phyloP scores from a whole-genome alignment of 2,113 vertebrate genomes.

The Ranitomeya imitator region DNA sequence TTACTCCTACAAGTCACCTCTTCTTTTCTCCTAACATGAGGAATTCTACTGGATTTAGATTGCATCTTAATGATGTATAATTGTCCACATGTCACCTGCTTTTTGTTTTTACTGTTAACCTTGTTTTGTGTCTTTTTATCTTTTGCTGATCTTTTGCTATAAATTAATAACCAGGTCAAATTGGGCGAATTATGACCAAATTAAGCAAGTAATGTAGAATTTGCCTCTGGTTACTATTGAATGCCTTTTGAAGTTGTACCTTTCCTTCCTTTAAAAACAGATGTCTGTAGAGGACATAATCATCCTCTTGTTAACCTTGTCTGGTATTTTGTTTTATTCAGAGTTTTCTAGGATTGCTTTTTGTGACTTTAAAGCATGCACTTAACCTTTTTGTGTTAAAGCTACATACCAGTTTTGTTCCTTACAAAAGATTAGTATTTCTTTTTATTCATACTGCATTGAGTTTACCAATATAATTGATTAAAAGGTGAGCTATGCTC shows the following conservation, averaged over 20 bases:
- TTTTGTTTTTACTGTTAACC: neutral
- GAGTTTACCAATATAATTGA: neutral
- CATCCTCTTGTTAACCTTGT: constrained; percentile 22
- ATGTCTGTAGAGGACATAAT: constrained; percentile 21
- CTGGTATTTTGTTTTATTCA: constrained; percentile 9
- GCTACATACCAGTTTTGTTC: neutral
- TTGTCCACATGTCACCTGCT: neutral
- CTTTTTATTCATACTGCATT: neutral
- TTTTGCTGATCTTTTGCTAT: neutral
- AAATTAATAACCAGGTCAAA: neutral
- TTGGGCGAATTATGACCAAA: neutral
- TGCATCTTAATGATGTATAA: constrained; percentile 3
- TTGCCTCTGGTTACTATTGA: constrained; percentile 19
- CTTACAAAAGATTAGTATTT: neutral
- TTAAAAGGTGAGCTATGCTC: neutral
- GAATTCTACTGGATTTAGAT: neutral
- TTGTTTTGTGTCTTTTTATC: neutral
- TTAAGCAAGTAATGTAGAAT: neutral
- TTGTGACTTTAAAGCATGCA: neutral
- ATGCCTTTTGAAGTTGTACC: constrained; percentile 30
- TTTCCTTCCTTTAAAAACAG: constrained; percentile 28
- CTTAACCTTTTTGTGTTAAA: neutral
- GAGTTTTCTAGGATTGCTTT: neutral
- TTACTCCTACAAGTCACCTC: neutral
- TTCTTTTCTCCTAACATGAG: neutral